Evolutionary conservation across 1,140 invertebrate species (phyloP).

Genomic region (Hestina assimilis): DNA sequence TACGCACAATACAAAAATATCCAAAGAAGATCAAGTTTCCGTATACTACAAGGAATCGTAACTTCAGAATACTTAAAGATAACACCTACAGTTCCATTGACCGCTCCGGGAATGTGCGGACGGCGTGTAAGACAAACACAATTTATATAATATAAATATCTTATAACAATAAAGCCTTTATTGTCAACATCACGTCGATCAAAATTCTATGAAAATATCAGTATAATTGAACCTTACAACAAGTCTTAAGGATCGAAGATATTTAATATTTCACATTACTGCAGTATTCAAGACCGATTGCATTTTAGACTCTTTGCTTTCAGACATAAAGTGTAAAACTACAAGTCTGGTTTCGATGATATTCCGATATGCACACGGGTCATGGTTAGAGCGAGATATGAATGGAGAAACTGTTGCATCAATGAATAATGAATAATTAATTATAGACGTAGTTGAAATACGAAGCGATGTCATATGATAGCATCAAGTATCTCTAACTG

Average conservation of each 20-base stretch:
- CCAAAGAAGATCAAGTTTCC: too few species aligned
- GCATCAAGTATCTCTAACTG: too few species aligned
- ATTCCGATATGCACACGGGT: background rate
- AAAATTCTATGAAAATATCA: background rate
- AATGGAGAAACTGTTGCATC: conserved; percentile 16
- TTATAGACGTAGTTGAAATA: conserved; percentile 5
- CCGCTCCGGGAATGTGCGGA: conserved; percentile 6
- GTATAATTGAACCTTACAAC: too few species aligned
- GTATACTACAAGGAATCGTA: conserved; percentile 2
- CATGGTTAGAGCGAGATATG: conserved; percentile 8
- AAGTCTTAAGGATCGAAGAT: too few species aligned
- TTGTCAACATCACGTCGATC: background rate
- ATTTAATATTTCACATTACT: too few species aligned
- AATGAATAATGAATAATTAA: conserved; percentile 17
- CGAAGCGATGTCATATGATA: background rate
- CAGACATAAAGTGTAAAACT: background rate
- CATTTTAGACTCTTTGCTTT: background rate
- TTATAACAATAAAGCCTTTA: background rate
- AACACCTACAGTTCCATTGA: conserved; percentile 11
- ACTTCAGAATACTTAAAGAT: background rate
- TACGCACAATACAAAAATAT: too few species aligned
- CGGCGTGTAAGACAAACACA: too few species aligned
- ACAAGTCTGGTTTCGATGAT: background rate
- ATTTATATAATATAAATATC: background rate
- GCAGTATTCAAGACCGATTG: too few species aligned